Percentiles rank a stretch among this genome's conserved stretches.
Conservation (phyloP, 2,888 invertebrate species). For the Cecidostiba fungosa region DNA sequence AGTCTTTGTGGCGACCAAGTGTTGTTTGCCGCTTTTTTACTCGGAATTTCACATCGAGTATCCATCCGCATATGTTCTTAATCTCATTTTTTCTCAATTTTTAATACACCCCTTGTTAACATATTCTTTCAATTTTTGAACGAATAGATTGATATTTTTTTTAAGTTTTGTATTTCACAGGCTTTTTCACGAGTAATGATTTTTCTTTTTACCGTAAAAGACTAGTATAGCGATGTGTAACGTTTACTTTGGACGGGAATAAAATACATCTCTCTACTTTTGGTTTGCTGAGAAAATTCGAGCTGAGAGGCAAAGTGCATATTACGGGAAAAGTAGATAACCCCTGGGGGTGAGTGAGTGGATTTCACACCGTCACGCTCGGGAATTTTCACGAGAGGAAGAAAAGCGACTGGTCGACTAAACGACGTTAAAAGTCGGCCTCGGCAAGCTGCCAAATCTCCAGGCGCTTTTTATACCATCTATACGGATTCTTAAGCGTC, state of each 20-base stretch:
- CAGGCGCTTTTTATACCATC: not conserved
- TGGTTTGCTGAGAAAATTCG: not conserved
- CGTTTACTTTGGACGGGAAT: not conserved
- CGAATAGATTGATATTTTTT: too few species aligned
- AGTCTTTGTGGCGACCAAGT: not conserved
- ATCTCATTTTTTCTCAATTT: too few species aligned
- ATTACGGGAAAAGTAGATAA: not conserved
- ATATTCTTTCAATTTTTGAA: too few species aligned
- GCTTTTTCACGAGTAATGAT: not conserved
- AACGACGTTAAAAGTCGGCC: not conserved
- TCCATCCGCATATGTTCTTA: too few species aligned
- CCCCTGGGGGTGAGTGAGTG: not conserved
- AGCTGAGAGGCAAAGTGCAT: not conserved
- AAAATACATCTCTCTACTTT: not conserved
- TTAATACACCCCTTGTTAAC: too few species aligned
- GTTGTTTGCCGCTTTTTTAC: not conserved
- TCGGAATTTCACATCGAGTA: not conserved
- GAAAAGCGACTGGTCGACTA: not conserved
- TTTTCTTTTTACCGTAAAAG: not conserved
- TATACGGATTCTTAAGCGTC: too few species aligned
- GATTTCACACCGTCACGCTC: slow-evolving; percentile 7
- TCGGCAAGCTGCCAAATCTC: not conserved
- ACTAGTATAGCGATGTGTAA: not conserved
- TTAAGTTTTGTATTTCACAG: not conserved
- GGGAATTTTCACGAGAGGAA: not conserved